Evolutionary conservation across 2,113 vertebrate species (phyloP).

Genomic region (Chroicocephalus ridibundus): DNA sequence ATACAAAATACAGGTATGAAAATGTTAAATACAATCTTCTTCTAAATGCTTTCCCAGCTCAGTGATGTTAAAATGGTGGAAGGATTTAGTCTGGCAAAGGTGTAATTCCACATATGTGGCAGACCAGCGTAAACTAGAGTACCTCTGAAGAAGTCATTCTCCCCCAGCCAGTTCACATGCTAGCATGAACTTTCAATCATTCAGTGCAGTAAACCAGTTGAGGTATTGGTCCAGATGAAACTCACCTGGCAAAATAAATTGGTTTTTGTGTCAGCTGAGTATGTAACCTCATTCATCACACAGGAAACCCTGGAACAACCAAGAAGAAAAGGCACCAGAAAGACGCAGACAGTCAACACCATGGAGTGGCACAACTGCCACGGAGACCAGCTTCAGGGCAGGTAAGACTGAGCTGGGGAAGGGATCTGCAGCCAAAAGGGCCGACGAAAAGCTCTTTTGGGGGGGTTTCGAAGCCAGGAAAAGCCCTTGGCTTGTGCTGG

Average conservation of each 20-base stretch:
- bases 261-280: neutral
- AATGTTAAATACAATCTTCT: neutral
- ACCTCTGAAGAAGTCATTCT: neutral
- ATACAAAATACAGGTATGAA: neutral
- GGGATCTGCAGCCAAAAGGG: no score
- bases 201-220: neutral
- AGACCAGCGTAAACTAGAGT: neutral
- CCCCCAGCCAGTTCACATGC: fast-evolving
- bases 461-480: no score
- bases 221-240: neutral
- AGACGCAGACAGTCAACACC: neutral
- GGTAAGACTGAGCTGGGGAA: no score
- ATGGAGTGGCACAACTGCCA: no score
- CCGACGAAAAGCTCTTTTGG: no score
- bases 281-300: neutral
- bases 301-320: neutral
- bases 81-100: neutral
- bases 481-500: no score
- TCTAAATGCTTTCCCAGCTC: neutral
- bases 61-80: neutral
- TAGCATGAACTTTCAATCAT: neutral
- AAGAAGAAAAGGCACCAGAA: neutral
- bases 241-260: neutral
- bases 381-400: no score
- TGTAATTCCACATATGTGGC: neutral